A percentile compares a stretch with the other conserved stretches of the same genome.
phyloP scores from a whole-genome alignment of 2,888 invertebrate genomes.

The Leptopterna dolabrata region DNA sequence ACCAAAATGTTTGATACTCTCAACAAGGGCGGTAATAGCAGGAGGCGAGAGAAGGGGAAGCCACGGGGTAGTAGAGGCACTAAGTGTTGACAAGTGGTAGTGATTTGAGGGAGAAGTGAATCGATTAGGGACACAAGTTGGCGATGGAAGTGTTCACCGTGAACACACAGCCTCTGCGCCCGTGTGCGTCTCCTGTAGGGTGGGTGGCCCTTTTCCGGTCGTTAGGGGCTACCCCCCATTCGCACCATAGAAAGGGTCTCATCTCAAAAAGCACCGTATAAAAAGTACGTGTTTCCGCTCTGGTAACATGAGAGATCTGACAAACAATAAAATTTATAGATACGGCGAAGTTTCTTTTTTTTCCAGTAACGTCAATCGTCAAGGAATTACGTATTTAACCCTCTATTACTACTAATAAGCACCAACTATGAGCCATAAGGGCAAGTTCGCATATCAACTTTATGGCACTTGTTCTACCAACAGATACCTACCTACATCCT shows the following conservation, averaged over 20 bases:
- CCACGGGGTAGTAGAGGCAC: neutral
- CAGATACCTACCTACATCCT: too few relatives aligned
- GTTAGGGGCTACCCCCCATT: neutral
- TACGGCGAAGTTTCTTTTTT: too few relatives aligned
- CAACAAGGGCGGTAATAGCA: neutral
- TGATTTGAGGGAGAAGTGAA: conserved; percentile 41
- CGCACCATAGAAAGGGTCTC: neutral
- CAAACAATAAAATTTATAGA: neutral
- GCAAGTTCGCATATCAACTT: too few relatives aligned
- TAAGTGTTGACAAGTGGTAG: conserved; percentile 34
- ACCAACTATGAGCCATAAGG: too few relatives aligned
- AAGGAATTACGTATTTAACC: too few relatives aligned
- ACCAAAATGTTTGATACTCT: neutral
- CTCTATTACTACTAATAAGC: too few relatives aligned
- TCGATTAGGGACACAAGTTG: conserved; percentile 27
- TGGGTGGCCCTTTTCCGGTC: conserved; percentile 24
- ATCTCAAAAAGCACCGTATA: conserved; percentile 1
- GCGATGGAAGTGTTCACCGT: neutral
- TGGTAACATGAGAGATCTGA: neutral
- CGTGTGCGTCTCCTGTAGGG: neutral
- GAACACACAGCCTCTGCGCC: neutral
- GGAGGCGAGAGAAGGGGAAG: neutral
- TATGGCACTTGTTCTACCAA: too few relatives aligned
- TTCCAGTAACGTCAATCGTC: too few relatives aligned
- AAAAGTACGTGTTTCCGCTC: conserved; percentile 1